Percentiles rank a stretch among this genome's conserved stretches.
These are phyloP conservation scores for Drosophila longiperda DNA, from an alignment of 2,888 invertebrate genomes.

Conservation along the genomic window DNA sequence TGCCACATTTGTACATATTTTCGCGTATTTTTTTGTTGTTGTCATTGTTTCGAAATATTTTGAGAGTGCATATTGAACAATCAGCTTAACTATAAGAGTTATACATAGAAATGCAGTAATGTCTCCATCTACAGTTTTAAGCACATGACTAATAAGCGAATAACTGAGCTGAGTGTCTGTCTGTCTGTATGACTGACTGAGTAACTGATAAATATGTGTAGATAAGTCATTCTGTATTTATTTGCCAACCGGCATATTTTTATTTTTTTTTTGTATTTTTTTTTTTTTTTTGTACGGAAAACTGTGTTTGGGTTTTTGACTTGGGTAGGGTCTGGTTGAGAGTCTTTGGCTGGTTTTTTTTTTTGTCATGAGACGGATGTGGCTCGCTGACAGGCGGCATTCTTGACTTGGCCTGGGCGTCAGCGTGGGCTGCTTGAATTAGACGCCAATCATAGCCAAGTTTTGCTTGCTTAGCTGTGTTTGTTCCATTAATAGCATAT, in stretches of 20 bases:
- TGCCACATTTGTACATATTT: slow-evolving; percentile 57
- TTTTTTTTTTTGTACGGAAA: slow-evolving; percentile 46
- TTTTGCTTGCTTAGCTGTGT: slow-evolving; percentile 8
- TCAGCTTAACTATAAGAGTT: slow-evolving; percentile 12
- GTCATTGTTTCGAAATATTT: slow-evolving; percentile 32
- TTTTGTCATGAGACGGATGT: slow-evolving; percentile 70
- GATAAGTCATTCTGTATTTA: slow-evolving; percentile 4
- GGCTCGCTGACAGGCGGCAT: slow-evolving; percentile 68
- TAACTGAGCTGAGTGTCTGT: slow-evolving; percentile 23
- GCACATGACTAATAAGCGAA: slow-evolving; percentile 55
- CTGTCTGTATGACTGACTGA: slow-evolving; percentile 9
- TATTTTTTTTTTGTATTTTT: slow-evolving; percentile 8
- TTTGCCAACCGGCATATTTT: slow-evolving; percentile 48
- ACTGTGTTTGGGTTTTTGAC: slow-evolving; percentile 38
- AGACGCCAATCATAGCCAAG: slow-evolving; percentile 22
- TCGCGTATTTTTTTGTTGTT: slow-evolving; percentile 6
- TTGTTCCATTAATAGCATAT: slow-evolving; percentile 10
- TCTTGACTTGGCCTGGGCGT: slow-evolving; percentile 63
- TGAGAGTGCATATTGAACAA: slow-evolving; percentile 17
- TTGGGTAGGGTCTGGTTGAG: slow-evolving; percentile 1
- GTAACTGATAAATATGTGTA: slow-evolving; percentile 6
- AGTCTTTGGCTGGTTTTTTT: slow-evolving; percentile 34
- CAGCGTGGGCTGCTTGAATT: slow-evolving; percentile 65
- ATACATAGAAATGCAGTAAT: slow-evolving; percentile 36
- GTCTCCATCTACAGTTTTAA: slow-evolving; percentile 58